Evolutionary conservation across 1,140 invertebrate species (phyloP).

Genomic region (Pomacea maculata): DNA sequence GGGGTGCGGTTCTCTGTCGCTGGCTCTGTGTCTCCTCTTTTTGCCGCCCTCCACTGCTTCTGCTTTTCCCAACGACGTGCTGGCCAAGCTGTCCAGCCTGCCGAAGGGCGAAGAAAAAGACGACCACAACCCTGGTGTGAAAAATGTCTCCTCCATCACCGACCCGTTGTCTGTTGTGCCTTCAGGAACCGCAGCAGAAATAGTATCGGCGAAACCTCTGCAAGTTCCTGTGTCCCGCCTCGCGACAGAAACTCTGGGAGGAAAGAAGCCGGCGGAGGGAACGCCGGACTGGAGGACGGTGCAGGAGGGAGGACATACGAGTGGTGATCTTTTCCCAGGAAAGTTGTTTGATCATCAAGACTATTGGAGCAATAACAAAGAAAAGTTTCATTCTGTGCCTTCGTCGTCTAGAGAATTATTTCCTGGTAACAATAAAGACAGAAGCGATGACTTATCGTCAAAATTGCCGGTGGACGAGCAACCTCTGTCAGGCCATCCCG

Average conservation of each 20-base stretch:
- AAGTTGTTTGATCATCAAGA: too few relatives aligned
- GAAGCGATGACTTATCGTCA: too few relatives aligned
- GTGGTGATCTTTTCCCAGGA: too few relatives aligned
- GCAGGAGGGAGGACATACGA: too few relatives aligned
- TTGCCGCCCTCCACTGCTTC: slow-evolving; percentile 8
- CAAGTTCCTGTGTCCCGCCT: neutral
- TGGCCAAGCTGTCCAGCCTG: slow-evolving; percentile 8
- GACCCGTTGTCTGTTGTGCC: neutral
- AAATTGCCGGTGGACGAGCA: neutral
- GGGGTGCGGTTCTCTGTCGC: slow-evolving; percentile 6
- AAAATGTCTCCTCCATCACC: neutral
- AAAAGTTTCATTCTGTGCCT: too few relatives aligned
- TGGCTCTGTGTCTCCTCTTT: neutral
- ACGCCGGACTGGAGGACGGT: too few relatives aligned
- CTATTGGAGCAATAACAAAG: too few relatives aligned
- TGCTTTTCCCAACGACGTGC: slow-evolving; percentile 13
- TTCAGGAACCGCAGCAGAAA: neutral
- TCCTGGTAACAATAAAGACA: too few relatives aligned
- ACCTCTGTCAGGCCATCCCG: neutral
- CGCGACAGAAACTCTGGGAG: neutral
- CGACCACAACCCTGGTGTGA: slow-evolving; percentile 2
- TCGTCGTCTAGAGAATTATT: too few relatives aligned
- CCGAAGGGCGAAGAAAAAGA: neutral
- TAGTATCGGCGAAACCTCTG: neutral
- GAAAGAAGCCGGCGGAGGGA: neutral